Percentiles rank a stretch among this genome's conserved stretches.
These are phyloP conservation scores for Eciton burchellii DNA, from an alignment of 1,140 invertebrate genomes.

Conservation along the genomic window DNA sequence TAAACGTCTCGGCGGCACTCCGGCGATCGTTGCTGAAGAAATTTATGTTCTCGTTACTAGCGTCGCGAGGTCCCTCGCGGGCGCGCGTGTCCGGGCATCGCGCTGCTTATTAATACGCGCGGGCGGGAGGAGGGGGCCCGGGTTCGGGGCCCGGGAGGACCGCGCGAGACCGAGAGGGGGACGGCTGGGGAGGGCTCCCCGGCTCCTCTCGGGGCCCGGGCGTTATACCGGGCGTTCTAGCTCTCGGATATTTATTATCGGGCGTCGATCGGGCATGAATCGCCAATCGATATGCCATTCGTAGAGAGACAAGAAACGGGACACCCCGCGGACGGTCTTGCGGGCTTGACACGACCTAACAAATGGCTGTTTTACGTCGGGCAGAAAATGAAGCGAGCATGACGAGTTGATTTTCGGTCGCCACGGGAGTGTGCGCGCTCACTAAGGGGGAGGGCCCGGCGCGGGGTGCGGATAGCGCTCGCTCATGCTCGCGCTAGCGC, in stretches of 20 bases:
- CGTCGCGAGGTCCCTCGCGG: conserved; percentile 19
- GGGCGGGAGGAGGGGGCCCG: conserved; percentile 36
- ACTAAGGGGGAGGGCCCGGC: conserved; percentile 33
- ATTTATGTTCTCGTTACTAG: conserved; percentile 58
- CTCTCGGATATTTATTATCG: conserved; percentile 83
- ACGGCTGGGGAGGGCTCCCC: no score
- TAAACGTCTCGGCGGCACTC: conserved; percentile 53
- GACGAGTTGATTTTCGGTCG: conserved; percentile 85
- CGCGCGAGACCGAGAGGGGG: conserved; percentile 51
- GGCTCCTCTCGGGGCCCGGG: conserved; percentile 49
- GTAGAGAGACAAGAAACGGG: conserved; percentile 72
- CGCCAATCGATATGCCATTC: conserved; percentile 84
- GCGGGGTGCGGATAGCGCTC: conserved; percentile 57
- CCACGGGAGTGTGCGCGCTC: conserved; percentile 72
- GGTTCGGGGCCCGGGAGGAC: conserved; percentile 52
- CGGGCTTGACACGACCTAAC: conserved; percentile 84
- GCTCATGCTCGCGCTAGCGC: conserved; percentile 52
- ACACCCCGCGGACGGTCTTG: conserved; percentile 83
- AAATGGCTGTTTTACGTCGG: conserved; percentile 86
- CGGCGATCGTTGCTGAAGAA: conserved; percentile 45
- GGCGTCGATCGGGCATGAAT: conserved; percentile 84
- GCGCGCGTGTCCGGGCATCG: background rate
- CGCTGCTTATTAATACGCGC: conserved; percentile 67
- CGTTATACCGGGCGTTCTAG: conserved; percentile 70
- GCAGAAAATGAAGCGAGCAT: conserved; percentile 86